These are phyloP conservation scores for Agrotis clavis DNA, from an alignment of 2,888 invertebrate genomes.

Conservation along the genomic window DNA sequence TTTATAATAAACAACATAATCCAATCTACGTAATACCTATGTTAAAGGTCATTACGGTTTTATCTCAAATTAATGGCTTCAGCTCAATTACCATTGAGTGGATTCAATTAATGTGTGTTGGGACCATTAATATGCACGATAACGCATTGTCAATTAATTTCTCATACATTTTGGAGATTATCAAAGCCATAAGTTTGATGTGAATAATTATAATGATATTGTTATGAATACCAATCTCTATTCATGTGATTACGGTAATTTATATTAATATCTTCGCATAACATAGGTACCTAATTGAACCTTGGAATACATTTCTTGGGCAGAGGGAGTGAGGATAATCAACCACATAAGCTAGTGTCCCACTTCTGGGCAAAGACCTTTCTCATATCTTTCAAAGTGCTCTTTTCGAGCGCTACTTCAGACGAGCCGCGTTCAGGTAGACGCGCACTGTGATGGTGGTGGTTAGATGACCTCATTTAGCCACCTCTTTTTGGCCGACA, in stretches of 20 bases:
- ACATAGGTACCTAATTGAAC: not conserved
- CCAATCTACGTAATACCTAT: not conserved
- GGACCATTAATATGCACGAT: slow-evolving; percentile 51
- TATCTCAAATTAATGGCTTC: slow-evolving; percentile 40
- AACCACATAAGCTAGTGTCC: not conserved
- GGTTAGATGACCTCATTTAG: too few relatives aligned
- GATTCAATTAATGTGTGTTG: slow-evolving; percentile 27
- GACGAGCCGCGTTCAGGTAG: too few relatives aligned
- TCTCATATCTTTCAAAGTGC: too few relatives aligned
- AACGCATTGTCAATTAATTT: slow-evolving; percentile 51
- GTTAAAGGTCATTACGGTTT: slow-evolving; percentile 35
- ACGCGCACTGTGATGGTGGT: too few relatives aligned
- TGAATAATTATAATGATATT: slow-evolving; percentile 26
- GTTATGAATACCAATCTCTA: slow-evolving; percentile 1
- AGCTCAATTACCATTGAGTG: slow-evolving; percentile 35
- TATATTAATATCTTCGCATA: not conserved
- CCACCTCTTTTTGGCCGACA: too few relatives aligned
- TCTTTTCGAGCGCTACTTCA: too few relatives aligned
- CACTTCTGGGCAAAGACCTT: not conserved
- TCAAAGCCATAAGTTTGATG: slow-evolving; percentile 20
- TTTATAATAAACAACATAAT: not conserved
- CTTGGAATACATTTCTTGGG: not conserved
- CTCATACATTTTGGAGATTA: slow-evolving; percentile 42
- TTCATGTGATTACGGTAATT: slow-evolving; percentile 6
- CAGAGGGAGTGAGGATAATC: too few relatives aligned